phyloP scores from a whole-genome alignment of 1,140 invertebrate genomes.

The Latrodectus geometricus region DNA sequence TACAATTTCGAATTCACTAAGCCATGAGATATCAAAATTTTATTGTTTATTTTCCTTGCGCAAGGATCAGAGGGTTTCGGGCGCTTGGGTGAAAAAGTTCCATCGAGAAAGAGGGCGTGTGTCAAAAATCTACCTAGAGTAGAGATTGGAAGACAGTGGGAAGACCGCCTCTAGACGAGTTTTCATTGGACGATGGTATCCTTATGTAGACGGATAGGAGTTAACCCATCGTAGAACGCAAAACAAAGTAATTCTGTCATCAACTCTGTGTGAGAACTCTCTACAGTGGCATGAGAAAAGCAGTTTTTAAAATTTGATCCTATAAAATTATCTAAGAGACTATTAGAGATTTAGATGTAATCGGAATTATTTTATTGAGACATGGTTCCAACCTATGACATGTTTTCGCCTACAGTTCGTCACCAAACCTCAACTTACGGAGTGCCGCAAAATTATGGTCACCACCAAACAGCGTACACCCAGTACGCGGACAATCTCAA shows the following conservation, averaged over 20 bases:
- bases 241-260: too few species aligned
- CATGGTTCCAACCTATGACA: constrained; percentile 33
- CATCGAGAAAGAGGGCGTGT: too few species aligned
- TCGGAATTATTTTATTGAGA: neutral
- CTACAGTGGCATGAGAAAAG: too few species aligned
- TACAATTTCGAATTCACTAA: too few species aligned
- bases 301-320: too few species aligned
- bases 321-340: too few species aligned
- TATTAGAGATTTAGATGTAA: neutral
- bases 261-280: too few species aligned
- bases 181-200: neutral
- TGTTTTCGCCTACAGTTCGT: constrained; percentile 7
- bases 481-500: constrained; percentile 6
- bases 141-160: neutral
- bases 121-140: too few species aligned
- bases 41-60: too few species aligned
- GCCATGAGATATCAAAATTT: too few species aligned
- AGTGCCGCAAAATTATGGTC: constrained; percentile 18
- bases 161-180: neutral
- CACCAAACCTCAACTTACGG: constrained; percentile 19
- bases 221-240: neutral
- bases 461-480: neutral
- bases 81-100: too few species aligned
- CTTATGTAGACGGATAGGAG: neutral
- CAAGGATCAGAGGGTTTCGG: too few species aligned